phyloP scores from a whole-genome alignment of 2,888 invertebrate genomes.

The Matsumyia berberina region DNA sequence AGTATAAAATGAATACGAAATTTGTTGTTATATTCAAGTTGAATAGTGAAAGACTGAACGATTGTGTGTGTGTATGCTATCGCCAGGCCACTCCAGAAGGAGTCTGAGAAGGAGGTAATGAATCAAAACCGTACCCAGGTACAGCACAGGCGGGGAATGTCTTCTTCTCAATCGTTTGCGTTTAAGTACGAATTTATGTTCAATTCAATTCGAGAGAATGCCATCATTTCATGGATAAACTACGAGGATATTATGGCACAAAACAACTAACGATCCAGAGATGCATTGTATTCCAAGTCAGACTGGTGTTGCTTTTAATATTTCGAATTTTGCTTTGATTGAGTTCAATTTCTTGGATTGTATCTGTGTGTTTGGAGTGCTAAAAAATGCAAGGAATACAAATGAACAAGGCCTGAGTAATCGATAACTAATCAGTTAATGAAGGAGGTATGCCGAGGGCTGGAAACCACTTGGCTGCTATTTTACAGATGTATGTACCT shows the following conservation, averaged over 20 bases:
- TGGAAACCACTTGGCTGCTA: too few relatives aligned
- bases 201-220: constrained; percentile 63
- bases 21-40: constrained; percentile 66
- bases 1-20: constrained; percentile 76
- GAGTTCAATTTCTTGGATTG: background rate
- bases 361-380: too few relatives aligned
- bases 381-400: too few relatives aligned
- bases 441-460: too few relatives aligned
- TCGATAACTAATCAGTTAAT: too few relatives aligned
- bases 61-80: constrained; percentile 30
- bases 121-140: constrained; percentile 51
- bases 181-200: constrained; percentile 72
- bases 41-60: constrained; percentile 63
- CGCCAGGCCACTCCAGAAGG: constrained; percentile 36
- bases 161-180: constrained; percentile 46
- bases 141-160: constrained; percentile 15
- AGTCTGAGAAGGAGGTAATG: constrained; percentile 49
- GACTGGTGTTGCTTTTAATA: constrained; percentile 31
- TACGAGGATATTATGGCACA: constrained; percentile 10
- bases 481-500: too few relatives aligned
- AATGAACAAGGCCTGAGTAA: too few relatives aligned
- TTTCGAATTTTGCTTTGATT: constrained; percentile 19
- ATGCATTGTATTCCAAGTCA: constrained; percentile 14
- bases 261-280: constrained; percentile 32
- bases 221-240: constrained; percentile 42